Conservation (phyloP, 2,797 vertebrate species). For the Scleropages formosus region DNA sequence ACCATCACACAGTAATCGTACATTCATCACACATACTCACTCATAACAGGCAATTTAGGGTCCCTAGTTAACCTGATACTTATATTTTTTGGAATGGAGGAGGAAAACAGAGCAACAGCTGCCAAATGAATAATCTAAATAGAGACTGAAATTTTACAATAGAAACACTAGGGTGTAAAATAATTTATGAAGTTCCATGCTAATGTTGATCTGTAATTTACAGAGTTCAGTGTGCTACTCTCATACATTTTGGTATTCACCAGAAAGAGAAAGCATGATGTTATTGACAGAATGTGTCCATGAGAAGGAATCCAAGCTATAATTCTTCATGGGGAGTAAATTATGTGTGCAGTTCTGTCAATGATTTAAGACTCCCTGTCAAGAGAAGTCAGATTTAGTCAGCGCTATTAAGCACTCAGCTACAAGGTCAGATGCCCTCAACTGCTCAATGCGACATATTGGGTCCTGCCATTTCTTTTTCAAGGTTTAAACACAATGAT, state of each 20-base stretch:
- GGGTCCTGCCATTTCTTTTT: slow-evolving; percentile 30
- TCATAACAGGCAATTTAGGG: too few species aligned
- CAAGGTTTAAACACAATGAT: slow-evolving; percentile 21
- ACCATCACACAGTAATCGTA: too few species aligned
- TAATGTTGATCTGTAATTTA: too few species aligned
- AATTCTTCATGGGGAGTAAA: slow-evolving; percentile 36
- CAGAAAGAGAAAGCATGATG: slow-evolving; percentile 30
- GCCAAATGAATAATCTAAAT: too few species aligned
- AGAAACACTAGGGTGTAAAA: too few species aligned
- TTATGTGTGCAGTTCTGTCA: slow-evolving; percentile 7
- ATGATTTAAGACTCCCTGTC: background rate
- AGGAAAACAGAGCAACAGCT: too few species aligned
- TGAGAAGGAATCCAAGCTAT: slow-evolving; percentile 12
- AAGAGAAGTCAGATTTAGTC: slow-evolving; percentile 30
- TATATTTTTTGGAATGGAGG: too few species aligned
- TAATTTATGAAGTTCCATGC: too few species aligned
- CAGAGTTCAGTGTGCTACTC: too few species aligned
- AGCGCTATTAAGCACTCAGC: background rate
- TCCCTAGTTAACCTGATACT: too few species aligned
- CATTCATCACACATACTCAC: too few species aligned
- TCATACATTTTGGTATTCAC: slow-evolving; percentile 11
- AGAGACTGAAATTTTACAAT: too few species aligned
- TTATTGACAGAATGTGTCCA: slow-evolving; percentile 28
- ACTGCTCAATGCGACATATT: slow-evolving; percentile 16
- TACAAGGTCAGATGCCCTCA: slow-evolving; percentile 10